Base-by-base conservation (phyloP, 1,140 invertebrate genomes). In the Hydropsyche tenuis region DNA sequence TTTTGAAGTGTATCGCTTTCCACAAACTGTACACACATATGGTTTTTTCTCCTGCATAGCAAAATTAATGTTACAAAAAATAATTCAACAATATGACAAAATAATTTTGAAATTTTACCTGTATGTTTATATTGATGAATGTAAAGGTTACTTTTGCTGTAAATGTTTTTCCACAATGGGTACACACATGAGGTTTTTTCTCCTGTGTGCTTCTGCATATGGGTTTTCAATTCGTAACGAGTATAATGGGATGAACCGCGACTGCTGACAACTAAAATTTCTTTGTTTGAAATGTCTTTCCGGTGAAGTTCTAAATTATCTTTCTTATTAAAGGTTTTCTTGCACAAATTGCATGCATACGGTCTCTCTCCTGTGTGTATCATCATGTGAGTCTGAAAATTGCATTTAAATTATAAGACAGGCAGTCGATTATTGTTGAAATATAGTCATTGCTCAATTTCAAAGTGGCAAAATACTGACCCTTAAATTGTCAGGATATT, bases 1-100 rank as follows among this genome's bases (percentile, higher is more conserved):
- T n/a, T 79, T 80, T n/a, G 77, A 81, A 9, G 79, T 81, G 78
- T 91, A 89, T 14, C 85, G 82, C 79, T 90, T 89, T 9, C 75
- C 77, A 53, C 77, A 78, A 11, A 77, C 73, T 0, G 65, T 74
- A 51, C 77, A 78, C 1, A 71, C 53, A 27, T 78, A 72, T 1
- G 73, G 77, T 56, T 77, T 78, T n/a, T 72, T 78, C 77, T 22
- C 75, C 75, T 74, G 23, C n/a, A n/a, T n/a, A n/a, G n/a, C n/a
- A n/a, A n/a, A n/a, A 37, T 37, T 3, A 37, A 37, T 37, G 30
- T n/a, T n/a, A n/a, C n/a, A n/a, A 37, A 37, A 37, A 37, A 37
- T 37, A 37, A 37, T 20, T 51, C 14, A 51, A 51, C 14, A 51
- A 5, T 4, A 51, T 51, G 14, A 37, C 30, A 37, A 37, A 37